Conservation (phyloP, 2,888 invertebrate species). For the Sphecodes monilicornis region DNA sequence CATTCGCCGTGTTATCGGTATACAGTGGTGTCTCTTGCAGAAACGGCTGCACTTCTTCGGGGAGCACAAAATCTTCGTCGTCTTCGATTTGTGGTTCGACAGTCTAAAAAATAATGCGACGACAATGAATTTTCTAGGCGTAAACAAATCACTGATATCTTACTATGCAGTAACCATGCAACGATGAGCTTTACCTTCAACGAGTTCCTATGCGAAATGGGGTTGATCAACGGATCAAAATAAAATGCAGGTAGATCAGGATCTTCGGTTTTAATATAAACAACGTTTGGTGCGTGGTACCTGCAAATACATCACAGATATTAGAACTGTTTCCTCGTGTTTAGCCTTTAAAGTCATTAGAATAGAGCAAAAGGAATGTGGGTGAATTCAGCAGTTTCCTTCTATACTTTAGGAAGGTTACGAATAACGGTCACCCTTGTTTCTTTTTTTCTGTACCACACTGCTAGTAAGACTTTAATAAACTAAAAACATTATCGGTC, state of each 20-base stretch:
- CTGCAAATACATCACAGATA: conserved; percentile 84
- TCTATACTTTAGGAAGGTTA: conserved; percentile 84
- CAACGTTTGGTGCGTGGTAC: conserved; percentile 99
- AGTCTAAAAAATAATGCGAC: conserved; percentile 79
- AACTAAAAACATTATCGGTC: conserved; percentile 69
- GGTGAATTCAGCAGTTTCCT: conserved; percentile 87
- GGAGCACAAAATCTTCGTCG: conserved; percentile 96
- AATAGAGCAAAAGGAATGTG: conserved; percentile 74
- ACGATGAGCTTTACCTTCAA: conserved; percentile 87
- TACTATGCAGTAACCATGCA: neutral
- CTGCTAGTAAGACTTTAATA: conserved; percentile 86
- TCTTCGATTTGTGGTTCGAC: conserved; percentile 96
- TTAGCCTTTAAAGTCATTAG: neutral
- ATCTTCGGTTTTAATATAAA: conserved; percentile 99
- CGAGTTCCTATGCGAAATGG: conserved; percentile 97
- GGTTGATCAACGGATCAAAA: conserved; percentile 99
- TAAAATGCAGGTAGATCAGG: conserved; percentile 99
- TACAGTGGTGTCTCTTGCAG: conserved; percentile 98
- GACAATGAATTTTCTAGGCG: neutral
- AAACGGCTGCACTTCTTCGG: conserved; percentile 96
- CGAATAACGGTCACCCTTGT: conserved; percentile 85
- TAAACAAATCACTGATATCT: neutral
- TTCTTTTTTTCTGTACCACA: conserved; percentile 85
- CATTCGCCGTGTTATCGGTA: conserved; percentile 99
- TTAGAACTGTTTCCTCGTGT: neutral